phyloP scores from a whole-genome alignment of 2,113 vertebrate species.

The Columba livia region DNA sequence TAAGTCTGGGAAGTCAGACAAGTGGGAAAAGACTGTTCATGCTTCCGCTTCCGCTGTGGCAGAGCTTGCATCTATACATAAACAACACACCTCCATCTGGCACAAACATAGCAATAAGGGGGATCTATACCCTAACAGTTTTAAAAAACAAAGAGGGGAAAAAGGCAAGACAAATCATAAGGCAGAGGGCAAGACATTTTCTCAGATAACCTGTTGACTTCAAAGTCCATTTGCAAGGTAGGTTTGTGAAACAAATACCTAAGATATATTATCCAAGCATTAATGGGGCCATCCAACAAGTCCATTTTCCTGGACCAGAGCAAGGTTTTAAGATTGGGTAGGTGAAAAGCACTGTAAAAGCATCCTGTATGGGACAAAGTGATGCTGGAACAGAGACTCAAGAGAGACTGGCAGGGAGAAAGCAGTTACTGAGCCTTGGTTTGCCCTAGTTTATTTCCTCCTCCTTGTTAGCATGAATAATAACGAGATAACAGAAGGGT shows the following conservation, averaged over 20 bases:
- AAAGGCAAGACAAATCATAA: not conserved
- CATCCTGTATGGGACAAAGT: not conserved
- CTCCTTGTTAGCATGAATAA: conserved; percentile 6
- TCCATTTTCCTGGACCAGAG: not conserved
- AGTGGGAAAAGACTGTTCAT: accelerated
- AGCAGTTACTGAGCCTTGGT: not conserved
- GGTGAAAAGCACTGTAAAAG: not conserved
- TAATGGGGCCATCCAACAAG: not conserved
- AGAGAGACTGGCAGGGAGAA: not conserved
- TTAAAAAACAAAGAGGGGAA: not conserved
- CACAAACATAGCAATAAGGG: not conserved
- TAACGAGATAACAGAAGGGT: not conserved
- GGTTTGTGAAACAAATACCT: not conserved
- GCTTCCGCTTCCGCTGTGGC: not conserved
- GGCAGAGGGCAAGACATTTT: not conserved
- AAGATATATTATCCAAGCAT: not conserved
- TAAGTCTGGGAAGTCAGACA: not conserved
- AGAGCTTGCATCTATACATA: not conserved
- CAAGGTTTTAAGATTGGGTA: not conserved
- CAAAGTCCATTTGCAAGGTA: not conserved
- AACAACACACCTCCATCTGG: not conserved
- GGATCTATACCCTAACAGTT: not conserved
- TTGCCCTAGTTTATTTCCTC: not conserved
- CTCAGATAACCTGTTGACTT: not conserved
- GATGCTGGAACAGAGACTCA: not conserved